Evolutionary conservation across 1,140 invertebrate species (phyloP).

Genomic region (Dendrolimus punctatus): DNA sequence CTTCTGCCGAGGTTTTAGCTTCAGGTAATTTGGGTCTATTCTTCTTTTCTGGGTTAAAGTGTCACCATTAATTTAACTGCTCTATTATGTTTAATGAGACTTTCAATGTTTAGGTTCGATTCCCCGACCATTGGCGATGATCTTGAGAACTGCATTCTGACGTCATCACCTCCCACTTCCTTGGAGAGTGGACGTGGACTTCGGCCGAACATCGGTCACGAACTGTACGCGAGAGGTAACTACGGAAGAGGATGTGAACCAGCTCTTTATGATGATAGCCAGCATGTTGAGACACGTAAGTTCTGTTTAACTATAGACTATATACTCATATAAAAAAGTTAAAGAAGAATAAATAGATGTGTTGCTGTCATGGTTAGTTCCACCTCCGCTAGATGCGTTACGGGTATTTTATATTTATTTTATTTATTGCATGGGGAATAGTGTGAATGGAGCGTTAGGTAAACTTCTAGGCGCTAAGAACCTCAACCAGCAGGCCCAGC

Average conservation of each 20-base stretch:
- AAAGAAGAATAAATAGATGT: not conserved
- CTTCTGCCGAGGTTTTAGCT: constrained; percentile 84
- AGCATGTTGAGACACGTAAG: constrained; percentile 63
- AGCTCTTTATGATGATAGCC: constrained; percentile 42
- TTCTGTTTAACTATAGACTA: not conserved
- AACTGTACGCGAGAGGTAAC: constrained; percentile 84
- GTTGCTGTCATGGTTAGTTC: too few relatives aligned
- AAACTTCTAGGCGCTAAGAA: too few relatives aligned
- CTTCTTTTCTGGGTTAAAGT: not conserved
- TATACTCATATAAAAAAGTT: not conserved
- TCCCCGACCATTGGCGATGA: constrained; percentile 74
- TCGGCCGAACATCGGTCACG: constrained; percentile 75
- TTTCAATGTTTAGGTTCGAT: constrained; percentile 72
- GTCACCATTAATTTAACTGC: not conserved
- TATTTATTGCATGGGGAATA: too few relatives aligned
- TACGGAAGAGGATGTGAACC: constrained; percentile 85
- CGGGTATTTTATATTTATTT: too few relatives aligned
- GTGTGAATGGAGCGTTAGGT: too few relatives aligned
- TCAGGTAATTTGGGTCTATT: constrained; percentile 67
- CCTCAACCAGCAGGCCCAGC: too few relatives aligned
- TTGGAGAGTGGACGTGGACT: constrained; percentile 77
- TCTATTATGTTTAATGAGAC: not conserved
- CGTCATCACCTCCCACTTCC: constrained; percentile 77
- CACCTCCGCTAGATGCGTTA: too few relatives aligned
- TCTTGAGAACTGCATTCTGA: constrained; percentile 81